Evolutionary conservation across 2,113 vertebrate species (phyloP).

Genomic region (Genyomyrus donnyi): DNA sequence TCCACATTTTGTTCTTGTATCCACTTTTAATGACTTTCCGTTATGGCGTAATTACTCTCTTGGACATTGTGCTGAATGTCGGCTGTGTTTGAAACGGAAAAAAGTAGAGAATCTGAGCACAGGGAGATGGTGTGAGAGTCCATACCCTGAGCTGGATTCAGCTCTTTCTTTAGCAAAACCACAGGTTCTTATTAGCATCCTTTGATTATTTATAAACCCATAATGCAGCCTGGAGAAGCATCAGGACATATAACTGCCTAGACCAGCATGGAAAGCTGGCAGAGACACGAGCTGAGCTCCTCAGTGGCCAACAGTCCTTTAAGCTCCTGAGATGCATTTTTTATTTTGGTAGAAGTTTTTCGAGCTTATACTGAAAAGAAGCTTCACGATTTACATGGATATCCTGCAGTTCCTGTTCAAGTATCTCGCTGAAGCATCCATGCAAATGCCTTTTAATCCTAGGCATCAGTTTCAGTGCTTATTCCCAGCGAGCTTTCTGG

Average conservation of each 20-base stretch:
- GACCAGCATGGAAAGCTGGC: slow-evolving; percentile 4
- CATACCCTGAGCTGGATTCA: slow-evolving; percentile 19
- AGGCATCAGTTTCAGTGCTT: not conserved
- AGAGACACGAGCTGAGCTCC: not conserved
- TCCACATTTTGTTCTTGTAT: slow-evolving; percentile 2
- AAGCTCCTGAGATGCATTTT: not conserved
- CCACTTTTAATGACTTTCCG: slow-evolving; percentile 31
- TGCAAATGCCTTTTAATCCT: not conserved
- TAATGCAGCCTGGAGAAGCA: not conserved
- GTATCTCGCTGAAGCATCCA: not conserved
- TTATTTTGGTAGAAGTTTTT: not conserved
- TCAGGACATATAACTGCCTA: not conserved
- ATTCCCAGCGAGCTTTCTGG: not conserved
- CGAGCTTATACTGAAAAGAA: not conserved
- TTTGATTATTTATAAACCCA: not conserved
- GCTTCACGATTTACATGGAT: not conserved
- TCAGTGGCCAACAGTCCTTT: not conserved
- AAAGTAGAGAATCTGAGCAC: slow-evolving; percentile 11
- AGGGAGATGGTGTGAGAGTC: slow-evolving; percentile 5
- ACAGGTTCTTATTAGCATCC: not conserved
- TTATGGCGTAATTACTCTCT: slow-evolving; percentile 15
- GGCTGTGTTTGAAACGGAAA: not conserved
- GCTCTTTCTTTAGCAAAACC: not conserved
- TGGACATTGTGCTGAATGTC: slow-evolving; percentile 10
- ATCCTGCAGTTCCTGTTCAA: not conserved